Percentiles rank a stretch among this genome's conserved stretches.
These are phyloP conservation scores for Taenioides sp. DNA, from an alignment of 2,797 vertebrate species.

Conservation along the genomic window DNA sequence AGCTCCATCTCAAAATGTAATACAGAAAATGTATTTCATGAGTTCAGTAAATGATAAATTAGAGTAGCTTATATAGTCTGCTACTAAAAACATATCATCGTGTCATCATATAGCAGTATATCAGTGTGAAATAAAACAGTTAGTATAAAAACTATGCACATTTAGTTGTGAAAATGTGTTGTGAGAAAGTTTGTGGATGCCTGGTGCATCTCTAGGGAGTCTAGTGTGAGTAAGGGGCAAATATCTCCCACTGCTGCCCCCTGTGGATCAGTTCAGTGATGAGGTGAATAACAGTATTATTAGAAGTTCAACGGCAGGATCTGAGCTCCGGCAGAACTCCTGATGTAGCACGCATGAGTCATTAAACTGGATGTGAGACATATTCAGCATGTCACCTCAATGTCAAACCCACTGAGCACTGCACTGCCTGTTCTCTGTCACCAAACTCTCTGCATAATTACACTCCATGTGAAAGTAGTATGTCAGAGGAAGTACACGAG, in stretches of 20 bases:
- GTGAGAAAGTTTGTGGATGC: not conserved
- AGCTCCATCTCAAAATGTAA: no score
- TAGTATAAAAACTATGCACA: not conserved
- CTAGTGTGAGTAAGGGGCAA: not conserved
- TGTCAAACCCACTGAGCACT: conserved; percentile 3
- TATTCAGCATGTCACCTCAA: conserved; percentile 10
- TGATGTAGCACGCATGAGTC: conserved; percentile 14
- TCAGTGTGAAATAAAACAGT: not conserved
- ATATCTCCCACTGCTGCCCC: not conserved
- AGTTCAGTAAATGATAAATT: no score
- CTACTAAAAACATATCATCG: no score
- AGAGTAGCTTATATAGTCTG: no score
- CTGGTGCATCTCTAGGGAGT: not conserved
- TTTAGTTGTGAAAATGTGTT: not conserved
- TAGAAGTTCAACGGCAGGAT: conserved; percentile 9
- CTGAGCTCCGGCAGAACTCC: conserved; percentile 5
- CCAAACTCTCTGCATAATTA: conserved; percentile 13
- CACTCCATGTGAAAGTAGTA: not conserved
- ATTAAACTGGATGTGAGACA: conserved; percentile 7
- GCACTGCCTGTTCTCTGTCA: conserved; percentile 2
- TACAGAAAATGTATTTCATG: no score
- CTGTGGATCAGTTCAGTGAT: not conserved
- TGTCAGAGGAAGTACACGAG: conserved; percentile 5
- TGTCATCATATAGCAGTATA: no score
- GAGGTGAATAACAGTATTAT: conserved; percentile 1